phyloP scores from a whole-genome alignment of 2,113 vertebrate genomes.

The Nymphicus hollandicus region DNA sequence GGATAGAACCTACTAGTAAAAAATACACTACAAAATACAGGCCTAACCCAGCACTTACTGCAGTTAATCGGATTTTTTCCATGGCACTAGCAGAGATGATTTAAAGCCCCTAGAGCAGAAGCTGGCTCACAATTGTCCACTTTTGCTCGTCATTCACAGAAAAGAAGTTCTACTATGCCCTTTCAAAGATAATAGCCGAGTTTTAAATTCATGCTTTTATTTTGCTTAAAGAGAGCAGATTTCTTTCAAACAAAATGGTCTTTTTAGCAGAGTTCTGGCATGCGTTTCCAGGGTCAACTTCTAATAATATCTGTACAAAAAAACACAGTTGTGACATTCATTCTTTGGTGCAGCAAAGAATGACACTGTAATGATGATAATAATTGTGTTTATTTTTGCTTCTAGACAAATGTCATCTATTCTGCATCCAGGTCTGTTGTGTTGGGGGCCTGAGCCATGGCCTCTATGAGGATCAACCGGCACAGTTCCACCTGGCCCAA shows the following conservation, averaged over 20 bases:
- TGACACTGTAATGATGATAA: background rate
- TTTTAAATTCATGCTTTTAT: constrained; percentile 8
- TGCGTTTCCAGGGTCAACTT: background rate
- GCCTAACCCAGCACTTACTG: background rate
- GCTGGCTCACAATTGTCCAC: background rate
- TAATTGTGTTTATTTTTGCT: constrained; percentile 45
- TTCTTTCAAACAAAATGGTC: background rate
- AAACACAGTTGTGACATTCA: background rate
- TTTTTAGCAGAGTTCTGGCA: background rate
- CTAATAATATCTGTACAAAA: constrained; percentile 3
- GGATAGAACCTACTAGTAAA: background rate
- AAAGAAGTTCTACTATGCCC: background rate
- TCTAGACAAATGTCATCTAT: constrained; percentile 11
- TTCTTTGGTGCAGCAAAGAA: constrained; percentile 5
- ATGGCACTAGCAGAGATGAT: background rate
- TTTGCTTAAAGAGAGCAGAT: background rate
- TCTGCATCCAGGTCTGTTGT: background rate
- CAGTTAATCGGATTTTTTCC: background rate
- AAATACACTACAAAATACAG: background rate
- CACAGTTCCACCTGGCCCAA: background rate
- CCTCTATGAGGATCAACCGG: background rate
- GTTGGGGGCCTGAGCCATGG: background rate
- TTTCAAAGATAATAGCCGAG: background rate
- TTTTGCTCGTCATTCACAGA: background rate
- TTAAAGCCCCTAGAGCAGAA: constrained; percentile 9